These are phyloP conservation scores for Poecilia wingei DNA, from an alignment of 2,797 vertebrate genomes.

Conservation along the genomic window DNA sequence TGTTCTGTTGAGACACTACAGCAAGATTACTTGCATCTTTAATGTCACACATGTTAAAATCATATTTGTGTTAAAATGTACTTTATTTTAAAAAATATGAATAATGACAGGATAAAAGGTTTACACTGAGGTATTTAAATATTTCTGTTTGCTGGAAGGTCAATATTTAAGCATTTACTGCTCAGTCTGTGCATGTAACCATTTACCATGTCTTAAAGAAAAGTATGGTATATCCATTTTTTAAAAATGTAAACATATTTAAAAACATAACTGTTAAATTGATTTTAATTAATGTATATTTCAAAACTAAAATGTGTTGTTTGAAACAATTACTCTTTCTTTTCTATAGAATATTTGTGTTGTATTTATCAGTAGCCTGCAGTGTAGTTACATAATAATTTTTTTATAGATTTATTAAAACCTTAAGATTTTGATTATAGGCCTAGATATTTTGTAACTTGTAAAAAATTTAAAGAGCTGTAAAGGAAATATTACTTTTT, in stretches of 20 bases:
- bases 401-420: too few species aligned
- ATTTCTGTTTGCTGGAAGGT: constrained; percentile 18
- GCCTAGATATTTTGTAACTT: too few species aligned
- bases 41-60: constrained; percentile 53
- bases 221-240: constrained; percentile 34
- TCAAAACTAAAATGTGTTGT: constrained; percentile 42
- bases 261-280: constrained; percentile 47
- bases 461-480: too few species aligned
- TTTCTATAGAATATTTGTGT: background rate
- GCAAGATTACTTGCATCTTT: constrained; percentile 43
- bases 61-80: constrained; percentile 47
- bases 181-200: constrained; percentile 51
- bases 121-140: constrained; percentile 14
- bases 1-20: constrained; percentile 30
- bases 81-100: constrained; percentile 58
- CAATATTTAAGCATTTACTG: constrained; percentile 33
- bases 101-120: constrained; percentile 51
- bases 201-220: constrained; percentile 25
- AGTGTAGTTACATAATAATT: background rate
- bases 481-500: too few species aligned
- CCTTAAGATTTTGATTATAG: too few species aligned
- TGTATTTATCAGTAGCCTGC: background rate
- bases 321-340: constrained; percentile 5
- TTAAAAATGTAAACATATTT: constrained; percentile 43
- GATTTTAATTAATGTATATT: constrained; percentile 37